Evolutionary conservation across 2,888 invertebrate genomes (phyloP), one percentile per base, ranked within the genome.

Genomic region (Acanthosoma haemorrhoidale): DNA sequence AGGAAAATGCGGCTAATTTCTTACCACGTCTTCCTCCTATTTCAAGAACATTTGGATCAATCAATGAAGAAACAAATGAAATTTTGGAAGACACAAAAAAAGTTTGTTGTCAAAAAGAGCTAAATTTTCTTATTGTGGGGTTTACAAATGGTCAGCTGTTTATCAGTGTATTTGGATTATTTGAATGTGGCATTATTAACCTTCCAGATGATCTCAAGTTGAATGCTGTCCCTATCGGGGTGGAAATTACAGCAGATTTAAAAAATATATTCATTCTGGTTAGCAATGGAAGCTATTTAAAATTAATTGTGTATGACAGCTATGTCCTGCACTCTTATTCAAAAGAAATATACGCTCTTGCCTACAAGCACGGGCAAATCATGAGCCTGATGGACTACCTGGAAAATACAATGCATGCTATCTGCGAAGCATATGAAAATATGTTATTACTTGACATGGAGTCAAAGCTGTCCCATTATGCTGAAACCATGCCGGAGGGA

Each of bases 371-470:
- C 80, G 87, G 88, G 6, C 87, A 89, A 77, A 84, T 93, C 31
- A 70, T 76, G n/a, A 80, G 88, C 75, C 84, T 93, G 41, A 82
- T 91, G 77, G 85, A 86, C 77, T 84, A 84, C 75, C 78, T 93
- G 34, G 87, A 88, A 68, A 87, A 88, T 75, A 91, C 92, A 0
- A 88, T 94, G 80, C 85, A 87, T 75, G 88, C 90, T 6, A 89
- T 94, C 74, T 88, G 86, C 39, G 96, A 96, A 81, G 91, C 94
- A 0, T 96, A 95, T 94, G 96, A 96, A 79, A 94, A 92, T 74
- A 93, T 96, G 76, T 83, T 96, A 38, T 79, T 95, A 51, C 71
- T 76, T 64, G 96, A 96, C 82, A 92, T 96, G 88, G 96, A 96
- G 78, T 89, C 91, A 60, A 96, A 96, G 81, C 85, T 97, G 76